Evolutionary conservation across 2,113 vertebrate genomes (phyloP).

Genomic region (Nyctibius bracteatus): DNA sequence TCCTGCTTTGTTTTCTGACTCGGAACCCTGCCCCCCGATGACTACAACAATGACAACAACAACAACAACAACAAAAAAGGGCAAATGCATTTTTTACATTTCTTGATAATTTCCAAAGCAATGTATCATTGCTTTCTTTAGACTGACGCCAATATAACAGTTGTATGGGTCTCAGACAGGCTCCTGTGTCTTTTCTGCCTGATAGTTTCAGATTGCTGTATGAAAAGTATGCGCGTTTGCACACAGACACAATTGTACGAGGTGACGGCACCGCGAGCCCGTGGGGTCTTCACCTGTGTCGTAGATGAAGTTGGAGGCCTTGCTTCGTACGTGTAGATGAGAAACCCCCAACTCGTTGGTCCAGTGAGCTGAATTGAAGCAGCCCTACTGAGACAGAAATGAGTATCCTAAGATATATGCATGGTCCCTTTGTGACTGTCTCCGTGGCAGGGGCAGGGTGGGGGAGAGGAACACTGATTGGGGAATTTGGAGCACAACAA

Average conservation of each 20-base stretch:
- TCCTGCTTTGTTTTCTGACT: constrained; percentile 61
- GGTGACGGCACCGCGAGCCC: not conserved
- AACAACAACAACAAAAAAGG: constrained; percentile 55
- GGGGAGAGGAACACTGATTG: not conserved
- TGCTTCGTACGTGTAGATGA: not conserved
- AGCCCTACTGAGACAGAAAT: not conserved
- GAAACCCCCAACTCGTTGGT: not conserved
- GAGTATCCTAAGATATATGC: not conserved
- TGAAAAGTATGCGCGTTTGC: constrained; percentile 23
- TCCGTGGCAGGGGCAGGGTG: not conserved
- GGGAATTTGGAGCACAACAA: not conserved
- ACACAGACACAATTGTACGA: not conserved
- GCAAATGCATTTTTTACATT: constrained; percentile 75
- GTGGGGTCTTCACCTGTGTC: not conserved
- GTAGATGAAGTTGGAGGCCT: not conserved
- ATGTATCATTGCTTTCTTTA: constrained; percentile 68
- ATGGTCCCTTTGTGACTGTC: not conserved
- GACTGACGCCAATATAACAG: constrained; percentile 65
- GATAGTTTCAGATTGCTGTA: constrained; percentile 53
- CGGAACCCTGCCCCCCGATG: constrained; percentile 50
- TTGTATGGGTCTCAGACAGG: constrained; percentile 68
- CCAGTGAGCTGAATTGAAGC: not conserved
- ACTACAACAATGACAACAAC: constrained; percentile 22
- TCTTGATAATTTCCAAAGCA: constrained; percentile 72
- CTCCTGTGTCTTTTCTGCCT: constrained; percentile 73